Conservation (phyloP, 2,888 invertebrate genomes). For the Cheilosia vulpina region DNA sequence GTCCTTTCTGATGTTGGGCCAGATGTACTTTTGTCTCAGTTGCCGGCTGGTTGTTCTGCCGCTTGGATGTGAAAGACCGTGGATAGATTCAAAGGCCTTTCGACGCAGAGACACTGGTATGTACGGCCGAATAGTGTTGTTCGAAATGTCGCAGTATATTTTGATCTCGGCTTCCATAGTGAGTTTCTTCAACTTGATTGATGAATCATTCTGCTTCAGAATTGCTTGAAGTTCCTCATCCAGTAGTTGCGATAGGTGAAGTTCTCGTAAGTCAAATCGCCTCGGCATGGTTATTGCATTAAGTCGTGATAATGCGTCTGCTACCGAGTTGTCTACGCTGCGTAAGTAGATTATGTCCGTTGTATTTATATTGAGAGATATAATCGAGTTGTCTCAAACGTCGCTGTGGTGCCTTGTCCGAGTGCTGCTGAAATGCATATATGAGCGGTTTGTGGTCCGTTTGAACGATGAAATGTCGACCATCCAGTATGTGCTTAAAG, state of each 20-base stretch:
- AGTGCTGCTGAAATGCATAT: constrained; percentile 16
- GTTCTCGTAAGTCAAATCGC: constrained; percentile 7
- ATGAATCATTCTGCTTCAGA: constrained; percentile 13
- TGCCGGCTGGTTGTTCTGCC: constrained; percentile 24
- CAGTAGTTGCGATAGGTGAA: constrained; percentile 20
- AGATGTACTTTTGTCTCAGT: constrained; percentile 46
- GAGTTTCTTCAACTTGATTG: constrained; percentile 27
- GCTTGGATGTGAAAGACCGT: constrained; percentile 30
- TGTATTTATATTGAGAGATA: constrained; percentile 45
- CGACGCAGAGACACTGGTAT: constrained; percentile 30
- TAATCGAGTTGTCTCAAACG: constrained; percentile 37
- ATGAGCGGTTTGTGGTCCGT: constrained; percentile 33
- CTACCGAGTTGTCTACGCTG: constrained; percentile 42
- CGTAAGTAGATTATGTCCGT: constrained; percentile 32
- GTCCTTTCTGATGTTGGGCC: constrained; percentile 38
- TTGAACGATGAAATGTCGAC: constrained; percentile 26
- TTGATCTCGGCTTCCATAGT: constrained; percentile 9
- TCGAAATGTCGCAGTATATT: constrained; percentile 42
- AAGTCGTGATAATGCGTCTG: constrained; percentile 44
- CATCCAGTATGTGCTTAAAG: constrained; percentile 32
- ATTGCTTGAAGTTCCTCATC: too few relatives aligned
- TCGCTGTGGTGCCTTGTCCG: constrained; percentile 17
- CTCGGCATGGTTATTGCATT: constrained; percentile 34
- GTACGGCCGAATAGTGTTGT: constrained; percentile 29
- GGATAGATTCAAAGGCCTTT: constrained; percentile 38